Evolutionary conservation across 2,888 invertebrate species (phyloP).

Genomic region (Cataglyphis rosenhaueri): DNA sequence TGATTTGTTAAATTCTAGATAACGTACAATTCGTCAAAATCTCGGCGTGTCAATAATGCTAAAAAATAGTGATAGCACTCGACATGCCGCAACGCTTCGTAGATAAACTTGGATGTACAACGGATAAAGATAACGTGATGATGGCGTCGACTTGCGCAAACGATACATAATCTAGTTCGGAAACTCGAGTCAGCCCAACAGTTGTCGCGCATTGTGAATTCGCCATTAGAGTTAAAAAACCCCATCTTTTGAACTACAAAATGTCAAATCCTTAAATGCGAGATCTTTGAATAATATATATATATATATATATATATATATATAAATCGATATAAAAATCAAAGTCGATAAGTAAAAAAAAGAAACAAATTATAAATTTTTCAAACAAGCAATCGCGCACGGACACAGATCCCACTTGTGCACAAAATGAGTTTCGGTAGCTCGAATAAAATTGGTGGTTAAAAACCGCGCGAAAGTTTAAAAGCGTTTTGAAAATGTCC

Average conservation of each 20-base stretch:
- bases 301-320: too few species aligned
- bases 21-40: not conserved
- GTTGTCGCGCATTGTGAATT: not conserved
- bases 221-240: not conserved
- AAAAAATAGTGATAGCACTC: not conserved
- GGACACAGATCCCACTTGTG: not conserved
- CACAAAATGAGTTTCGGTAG: not conserved
- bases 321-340: not conserved
- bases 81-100: not conserved
- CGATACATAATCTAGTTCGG: not conserved
- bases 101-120: not conserved
- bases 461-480: not conserved
- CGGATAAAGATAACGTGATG: not conserved
- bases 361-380: not conserved
- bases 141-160: not conserved
- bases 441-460: not conserved
- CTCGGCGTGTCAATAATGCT: not conserved
- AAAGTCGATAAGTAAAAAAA: not conserved
- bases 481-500: slow-evolving; percentile 25
- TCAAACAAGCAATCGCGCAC: not conserved
- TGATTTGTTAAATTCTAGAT: not conserved
- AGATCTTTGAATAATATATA: too few species aligned
- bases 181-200: slow-evolving; percentile 7
- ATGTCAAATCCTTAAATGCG: too few species aligned
- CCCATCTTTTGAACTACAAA: not conserved